Evolutionary conservation across 1,140 invertebrate species (phyloP), one percentile per base, ranked within the genome.

Genomic region (Drosophila carrolli): DNA sequence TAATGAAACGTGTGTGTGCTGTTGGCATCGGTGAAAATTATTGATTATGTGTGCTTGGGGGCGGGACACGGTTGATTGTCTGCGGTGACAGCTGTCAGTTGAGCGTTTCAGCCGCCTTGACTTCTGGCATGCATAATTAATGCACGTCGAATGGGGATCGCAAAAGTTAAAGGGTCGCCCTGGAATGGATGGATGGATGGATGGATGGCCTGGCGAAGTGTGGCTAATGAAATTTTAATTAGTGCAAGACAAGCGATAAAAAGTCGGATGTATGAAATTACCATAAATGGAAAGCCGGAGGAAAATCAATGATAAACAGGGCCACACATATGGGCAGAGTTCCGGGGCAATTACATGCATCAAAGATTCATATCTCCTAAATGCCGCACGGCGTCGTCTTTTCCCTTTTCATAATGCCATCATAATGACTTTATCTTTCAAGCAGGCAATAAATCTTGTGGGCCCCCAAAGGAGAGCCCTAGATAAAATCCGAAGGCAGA

Each of bases 391-490:
- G 78, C 54, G 54, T 32, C 43, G 46, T 41, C 47, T 60, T 60
- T 72, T 70, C 65, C 75, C 62, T 88, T 89, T 89, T 72, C 68
- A 84, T 88, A 88, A 88, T 88, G 68, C 68, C 84, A 81, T 80
- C 71, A 88, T 89, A 88, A 88, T 88, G 84, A 84, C 84, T 88
- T 89, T 88, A 88, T 88, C 84, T 84, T 73, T 88, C 76, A 71
- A 83, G 80, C 84, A 74, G 84, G 84, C 84, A 89, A 88, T 88
- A 89, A 88, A 88, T 88, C 84, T 86, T 75, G 61, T 60, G 51
- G 57, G 44, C 61, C 73, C 84, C 65, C 80, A 70, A 80, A 78
- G 80, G 73, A 88, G 75, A 61, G 14, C 65, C 59, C 63, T 41
- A 57, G 78, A 81, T 76, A 79, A 67, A 73, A 83, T 60, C 55